phyloP scores from a whole-genome alignment of 2,797 vertebrate species.

The Hyperoplus immaculatus region DNA sequence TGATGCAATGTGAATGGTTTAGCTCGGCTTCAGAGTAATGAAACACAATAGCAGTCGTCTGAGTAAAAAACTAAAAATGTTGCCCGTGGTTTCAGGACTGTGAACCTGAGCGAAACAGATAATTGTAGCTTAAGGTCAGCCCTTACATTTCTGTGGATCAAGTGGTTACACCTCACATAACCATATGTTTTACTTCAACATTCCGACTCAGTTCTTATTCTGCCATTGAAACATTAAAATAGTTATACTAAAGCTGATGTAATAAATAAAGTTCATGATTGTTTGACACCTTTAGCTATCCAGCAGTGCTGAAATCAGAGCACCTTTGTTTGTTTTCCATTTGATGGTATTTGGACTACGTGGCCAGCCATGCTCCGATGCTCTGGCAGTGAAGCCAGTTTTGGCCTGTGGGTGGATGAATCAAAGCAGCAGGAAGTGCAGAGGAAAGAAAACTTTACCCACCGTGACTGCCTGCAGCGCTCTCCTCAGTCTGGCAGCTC shows the following conservation, averaged over 20 bases:
- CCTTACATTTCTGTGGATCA: not conserved
- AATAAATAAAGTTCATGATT: constrained; percentile 14
- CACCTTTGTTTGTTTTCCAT: constrained; percentile 1
- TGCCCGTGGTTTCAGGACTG: constrained; percentile 1
- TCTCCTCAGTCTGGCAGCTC: constrained; percentile 81
- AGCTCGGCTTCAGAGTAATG: constrained; percentile 1
- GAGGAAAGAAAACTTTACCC: constrained; percentile 1
- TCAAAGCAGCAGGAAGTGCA: constrained; percentile 33
- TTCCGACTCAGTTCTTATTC: too few relatives aligned
- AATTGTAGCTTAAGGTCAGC: not conserved
- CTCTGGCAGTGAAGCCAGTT: constrained; percentile 17
- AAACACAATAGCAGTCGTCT: constrained; percentile 7
- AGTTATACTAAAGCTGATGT: not conserved
- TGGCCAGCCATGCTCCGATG: not conserved
- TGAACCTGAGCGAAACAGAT: not conserved
- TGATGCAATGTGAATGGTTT: not conserved
- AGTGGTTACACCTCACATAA: not conserved
- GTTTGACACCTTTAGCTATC: not conserved
- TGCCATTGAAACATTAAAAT: not conserved
- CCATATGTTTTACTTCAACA: too few relatives aligned
- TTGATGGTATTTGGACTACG: constrained; percentile 26
- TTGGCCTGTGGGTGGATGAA: constrained; percentile 37
- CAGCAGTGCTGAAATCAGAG: not conserved
- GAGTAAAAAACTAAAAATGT: not conserved
- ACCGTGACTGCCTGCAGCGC: constrained; percentile 59